Evolutionary conservation across 2,797 vertebrate genomes (phyloP), one percentile per base, ranked within the genome.

Genomic region (Hylomyscus alleni): DNA sequence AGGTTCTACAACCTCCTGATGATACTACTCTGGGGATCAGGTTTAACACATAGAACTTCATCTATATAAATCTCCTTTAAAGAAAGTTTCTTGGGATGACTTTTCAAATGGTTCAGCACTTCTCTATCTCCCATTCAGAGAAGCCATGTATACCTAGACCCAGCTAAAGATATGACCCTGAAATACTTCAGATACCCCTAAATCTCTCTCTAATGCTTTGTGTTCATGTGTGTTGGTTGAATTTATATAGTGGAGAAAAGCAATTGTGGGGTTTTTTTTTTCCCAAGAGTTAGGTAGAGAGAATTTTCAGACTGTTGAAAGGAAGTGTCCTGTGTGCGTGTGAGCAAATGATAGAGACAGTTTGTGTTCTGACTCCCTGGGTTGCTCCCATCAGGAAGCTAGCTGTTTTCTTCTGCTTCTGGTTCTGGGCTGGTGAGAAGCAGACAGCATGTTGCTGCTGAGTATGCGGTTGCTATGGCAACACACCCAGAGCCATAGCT

Each of bases 391-490:
- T 94, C 93, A 96, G 93, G 88, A 94, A 95, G 90, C 93, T 87
- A 84, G 84, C 96, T 94, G 80, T 92, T 96, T 95, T 65, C 89
- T 97, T 95, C 78, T 86, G 90, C 92, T 92, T 91, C 84, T 96
- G 76, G 81, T 92, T 97, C 92, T 83, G 94, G 96, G 92, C 93
- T 96, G 91, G 93, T 14, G 40, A 97, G 95, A 96, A 83, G 52
- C 93, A 95, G 93, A 73, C 86, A 87, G 80, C 37, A 0, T 95
- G 96, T 89, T 96, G 96, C 90, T 96, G 96, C 97, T 92, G 90
- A 96, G 93, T 95, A 83, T 20, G 0, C 1, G 4, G 96, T 98
- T 98, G 90, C 97, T 89, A 94, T 65, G 85, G 95, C 93, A 97
- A 97, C 97, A 94, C 78, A 93, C 95, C 90, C 94, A 83, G 97